Percentiles rank a stretch among this genome's conserved stretches.
Conservation (phyloP, 2,888 invertebrate species). For the Anticlea derivata region DNA sequence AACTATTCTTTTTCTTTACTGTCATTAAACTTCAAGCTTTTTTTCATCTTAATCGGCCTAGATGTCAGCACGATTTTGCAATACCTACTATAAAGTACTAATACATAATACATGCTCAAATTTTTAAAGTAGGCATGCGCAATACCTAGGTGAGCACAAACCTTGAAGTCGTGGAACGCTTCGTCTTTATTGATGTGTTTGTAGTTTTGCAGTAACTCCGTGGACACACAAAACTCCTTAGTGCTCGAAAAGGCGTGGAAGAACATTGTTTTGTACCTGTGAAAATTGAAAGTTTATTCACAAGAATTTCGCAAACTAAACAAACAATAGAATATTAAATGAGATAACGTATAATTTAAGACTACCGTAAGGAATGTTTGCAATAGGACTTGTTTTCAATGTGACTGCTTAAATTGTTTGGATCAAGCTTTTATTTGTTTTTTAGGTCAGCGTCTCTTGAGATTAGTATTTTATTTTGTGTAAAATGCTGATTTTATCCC, state of each 20-base stretch:
- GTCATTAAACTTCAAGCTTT: too few relatives aligned
- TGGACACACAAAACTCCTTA: slow-evolving; percentile 91
- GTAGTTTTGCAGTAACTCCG: slow-evolving; percentile 88
- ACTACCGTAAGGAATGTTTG: not conserved
- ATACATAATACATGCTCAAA: slow-evolving; percentile 4
- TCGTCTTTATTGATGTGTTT: slow-evolving; percentile 86
- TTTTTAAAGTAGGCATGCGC: slow-evolving; percentile 6
- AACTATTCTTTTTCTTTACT: too few relatives aligned
- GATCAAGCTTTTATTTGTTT: not conserved
- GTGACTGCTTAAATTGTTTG: slow-evolving; percentile 3
- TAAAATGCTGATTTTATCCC: too few relatives aligned
- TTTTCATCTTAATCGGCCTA: too few relatives aligned
- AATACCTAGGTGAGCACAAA: slow-evolving; percentile 39
- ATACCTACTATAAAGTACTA: too few relatives aligned
- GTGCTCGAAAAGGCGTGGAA: slow-evolving; percentile 93
- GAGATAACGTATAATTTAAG: slow-evolving; percentile 16
- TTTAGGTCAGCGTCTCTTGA: slow-evolving; percentile 1
- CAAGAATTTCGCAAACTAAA: slow-evolving; percentile 29
- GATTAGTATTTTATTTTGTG: too few relatives aligned
- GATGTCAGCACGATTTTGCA: too few relatives aligned
- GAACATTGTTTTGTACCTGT: slow-evolving; percentile 87
- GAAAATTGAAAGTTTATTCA: slow-evolving; percentile 39
- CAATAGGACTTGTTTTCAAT: not conserved
- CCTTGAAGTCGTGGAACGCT: slow-evolving; percentile 89
- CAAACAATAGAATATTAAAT: slow-evolving; percentile 24